Evolutionary conservation across 2,113 vertebrate genomes (phyloP).

Genomic region (Lichenostomus cassidix): DNA sequence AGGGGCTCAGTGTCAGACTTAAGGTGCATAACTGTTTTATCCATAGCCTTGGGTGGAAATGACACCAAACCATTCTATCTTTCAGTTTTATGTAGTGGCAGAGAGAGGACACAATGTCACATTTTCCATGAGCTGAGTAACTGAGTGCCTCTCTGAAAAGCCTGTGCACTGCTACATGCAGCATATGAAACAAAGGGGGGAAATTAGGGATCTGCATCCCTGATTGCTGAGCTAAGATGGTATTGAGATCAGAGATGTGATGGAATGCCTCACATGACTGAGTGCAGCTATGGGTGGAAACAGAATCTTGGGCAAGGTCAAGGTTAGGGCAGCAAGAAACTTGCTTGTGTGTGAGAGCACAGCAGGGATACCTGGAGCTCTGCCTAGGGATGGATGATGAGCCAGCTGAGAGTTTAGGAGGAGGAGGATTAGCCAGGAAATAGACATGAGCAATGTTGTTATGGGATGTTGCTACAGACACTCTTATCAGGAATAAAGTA

Average conservation of each 20-base stretch:
- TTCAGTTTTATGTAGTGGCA: background rate
- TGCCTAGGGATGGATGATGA: background rate
- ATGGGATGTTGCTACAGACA: background rate
- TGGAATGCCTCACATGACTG: background rate
- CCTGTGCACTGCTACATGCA: background rate
- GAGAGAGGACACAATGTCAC: background rate
- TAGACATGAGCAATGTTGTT: background rate
- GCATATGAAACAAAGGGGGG: background rate
- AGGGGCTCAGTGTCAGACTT: background rate
- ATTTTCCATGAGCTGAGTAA: background rate
- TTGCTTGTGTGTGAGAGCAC: background rate
- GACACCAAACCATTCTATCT: fast-evolving
- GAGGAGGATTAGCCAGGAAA: background rate
- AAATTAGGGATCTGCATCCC: background rate
- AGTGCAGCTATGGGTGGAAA: background rate
- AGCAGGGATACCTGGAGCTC: background rate
- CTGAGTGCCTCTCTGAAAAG: background rate
- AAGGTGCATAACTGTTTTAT: background rate
- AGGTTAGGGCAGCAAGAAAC: background rate
- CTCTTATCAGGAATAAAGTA: background rate
- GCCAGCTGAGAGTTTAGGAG: background rate
- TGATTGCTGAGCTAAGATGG: background rate
- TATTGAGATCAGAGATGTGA: background rate
- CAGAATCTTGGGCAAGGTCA: background rate
- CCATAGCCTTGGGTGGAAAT: background rate